Evolutionary conservation across 2,797 vertebrate genomes (phyloP).

Genomic region (Acomys russatus): DNA sequence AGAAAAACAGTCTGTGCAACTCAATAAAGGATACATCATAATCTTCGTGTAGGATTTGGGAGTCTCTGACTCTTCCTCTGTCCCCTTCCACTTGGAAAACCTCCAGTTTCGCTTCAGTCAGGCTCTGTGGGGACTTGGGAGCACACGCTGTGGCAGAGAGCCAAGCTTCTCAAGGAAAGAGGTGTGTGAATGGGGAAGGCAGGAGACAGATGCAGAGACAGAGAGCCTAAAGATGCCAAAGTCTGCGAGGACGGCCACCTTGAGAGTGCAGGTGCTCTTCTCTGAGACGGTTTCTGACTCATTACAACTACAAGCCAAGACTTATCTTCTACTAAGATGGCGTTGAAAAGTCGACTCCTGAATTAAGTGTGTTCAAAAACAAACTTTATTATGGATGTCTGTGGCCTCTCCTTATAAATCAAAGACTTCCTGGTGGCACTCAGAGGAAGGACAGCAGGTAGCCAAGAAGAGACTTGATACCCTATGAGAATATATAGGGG

Average conservation of each 20-base stretch:
- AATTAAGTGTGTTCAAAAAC: neutral
- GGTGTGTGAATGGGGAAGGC: neutral
- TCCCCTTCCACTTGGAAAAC: constrained; percentile 60
- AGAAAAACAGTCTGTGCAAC: neutral
- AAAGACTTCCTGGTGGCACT: no score
- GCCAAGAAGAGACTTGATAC: no score
- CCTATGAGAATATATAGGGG: no score
- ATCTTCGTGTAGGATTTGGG: neutral
- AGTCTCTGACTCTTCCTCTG: neutral
- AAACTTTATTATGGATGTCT: neutral
- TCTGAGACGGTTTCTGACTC: neutral
- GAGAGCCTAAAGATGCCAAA: neutral
- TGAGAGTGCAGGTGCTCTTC: neutral
- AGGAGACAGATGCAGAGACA: neutral
- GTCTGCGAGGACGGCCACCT: neutral
- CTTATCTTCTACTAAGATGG: constrained; percentile 47
- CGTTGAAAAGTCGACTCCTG: neutral
- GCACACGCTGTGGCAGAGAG: constrained; percentile 25
- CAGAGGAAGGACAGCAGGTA: no score
- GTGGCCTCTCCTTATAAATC: neutral
- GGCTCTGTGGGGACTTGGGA: neutral
- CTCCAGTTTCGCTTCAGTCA: constrained; percentile 22
- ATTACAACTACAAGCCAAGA: constrained; percentile 33
- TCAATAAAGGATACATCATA: constrained; percentile 17
- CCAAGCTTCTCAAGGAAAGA: neutral